Base-by-base conservation (phyloP, 2,113 vertebrate species). In the Nothocercus nigrocapillus region DNA sequence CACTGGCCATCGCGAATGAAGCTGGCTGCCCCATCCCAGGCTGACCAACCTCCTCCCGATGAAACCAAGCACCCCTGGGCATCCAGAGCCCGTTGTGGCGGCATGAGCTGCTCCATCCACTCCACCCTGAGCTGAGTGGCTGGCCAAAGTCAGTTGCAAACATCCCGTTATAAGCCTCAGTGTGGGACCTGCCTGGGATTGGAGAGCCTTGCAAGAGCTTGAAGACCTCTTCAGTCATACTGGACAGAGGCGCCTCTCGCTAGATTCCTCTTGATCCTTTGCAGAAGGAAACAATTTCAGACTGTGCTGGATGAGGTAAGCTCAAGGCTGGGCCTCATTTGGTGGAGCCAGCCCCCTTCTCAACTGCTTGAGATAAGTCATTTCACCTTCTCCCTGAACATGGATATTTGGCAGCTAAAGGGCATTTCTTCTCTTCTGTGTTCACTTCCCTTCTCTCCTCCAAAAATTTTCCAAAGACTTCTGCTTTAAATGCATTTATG, bases 231-330 rank as follows among this genome's bases (percentile, higher is more conserved):
- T 36, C 34, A 2, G 4, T 49, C 21, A 58, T 84, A 85, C 80
- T 16, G 69, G 80, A 61, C 68, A 22, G 64, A 92, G 92, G 25
- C 81, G 24, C 42, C 75, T 38, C 72, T 93, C 3, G 0, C 67
- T 58, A 70, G 49, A 85, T 36, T 93, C 53, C 42, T 69, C 62
- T 61, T 82, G 96, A 70, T 89, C 42, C 93, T 53, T 32, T 58
- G 53, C 1, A 20, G 90, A 92, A 96, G 88, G 93, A 94, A 93
- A 79, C 7, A 11, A 92, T 77, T 97, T 47, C 83, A 91, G 88
- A 93, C 66, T 21, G 73, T 0, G 0, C 28, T 82, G 93, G 76
- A 81, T 88, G 69, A 95, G 94, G 91, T 92, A 96, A 96, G 88
- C 85, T 85, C 6, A 1, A 86, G 90, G 53, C 90, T 92, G 80